phyloP scores from a whole-genome alignment of 2,113 vertebrate genomes.

The Trematocara stigmaticum region DNA sequence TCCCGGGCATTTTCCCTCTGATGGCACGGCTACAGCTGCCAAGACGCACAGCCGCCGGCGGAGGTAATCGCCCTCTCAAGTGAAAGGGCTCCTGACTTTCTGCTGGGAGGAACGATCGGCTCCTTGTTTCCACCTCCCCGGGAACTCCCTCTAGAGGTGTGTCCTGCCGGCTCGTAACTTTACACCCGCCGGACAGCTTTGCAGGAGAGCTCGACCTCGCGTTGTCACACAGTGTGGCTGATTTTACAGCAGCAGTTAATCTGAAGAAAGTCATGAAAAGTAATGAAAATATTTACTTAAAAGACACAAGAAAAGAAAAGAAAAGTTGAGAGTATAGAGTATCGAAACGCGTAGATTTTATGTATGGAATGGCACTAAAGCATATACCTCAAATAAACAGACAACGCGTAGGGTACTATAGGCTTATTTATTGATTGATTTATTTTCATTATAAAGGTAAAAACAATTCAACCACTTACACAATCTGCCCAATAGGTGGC shows the following conservation, averaged over 20 bases:
- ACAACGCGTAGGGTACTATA: neutral
- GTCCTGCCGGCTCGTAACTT: conserved; percentile 63
- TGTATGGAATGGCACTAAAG: neutral
- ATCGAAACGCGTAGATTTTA: neutral
- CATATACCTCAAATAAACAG: neutral
- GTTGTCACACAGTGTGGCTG: conserved; percentile 1
- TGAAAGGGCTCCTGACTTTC: conserved; percentile 3
- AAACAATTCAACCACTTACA: neutral
- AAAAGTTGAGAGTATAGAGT: neutral
- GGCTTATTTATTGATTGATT: accelerated
- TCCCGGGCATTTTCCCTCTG: conserved; percentile 47
- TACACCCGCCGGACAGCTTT: conserved; percentile 45
- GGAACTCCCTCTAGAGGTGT: conserved; percentile 71
- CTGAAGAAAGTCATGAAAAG: neutral
- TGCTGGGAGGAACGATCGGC: conserved; percentile 15
- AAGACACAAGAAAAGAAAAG: neutral
- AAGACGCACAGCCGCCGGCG: neutral
- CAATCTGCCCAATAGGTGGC: conserved; percentile 44
- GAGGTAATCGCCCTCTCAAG: neutral
- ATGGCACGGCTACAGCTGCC: neutral
- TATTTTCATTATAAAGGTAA: accelerated
- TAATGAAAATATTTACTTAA: neutral
- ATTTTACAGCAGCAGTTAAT: neutral
- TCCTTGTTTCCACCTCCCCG: conserved; percentile 56
- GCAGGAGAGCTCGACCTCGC: conserved; percentile 36